Percentiles rank a stretch among this genome's conserved stretches.
Evolutionary conservation across 2,888 invertebrate species (phyloP).

Genomic region (Parelbella ahira): DNA sequence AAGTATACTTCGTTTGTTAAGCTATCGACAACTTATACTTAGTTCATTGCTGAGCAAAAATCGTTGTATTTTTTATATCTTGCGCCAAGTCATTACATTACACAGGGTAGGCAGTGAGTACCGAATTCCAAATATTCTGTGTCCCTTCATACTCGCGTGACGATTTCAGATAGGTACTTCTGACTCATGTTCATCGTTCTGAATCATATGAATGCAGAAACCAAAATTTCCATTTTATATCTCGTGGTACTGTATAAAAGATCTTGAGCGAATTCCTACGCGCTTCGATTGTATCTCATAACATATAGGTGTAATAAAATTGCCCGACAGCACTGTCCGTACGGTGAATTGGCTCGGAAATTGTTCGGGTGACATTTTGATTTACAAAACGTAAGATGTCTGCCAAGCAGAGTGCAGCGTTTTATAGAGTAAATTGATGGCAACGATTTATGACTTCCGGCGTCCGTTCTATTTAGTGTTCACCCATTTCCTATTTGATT

Average conservation of each 20-base stretch:
- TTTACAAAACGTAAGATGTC: conserved; percentile 34
- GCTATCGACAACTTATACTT: no score
- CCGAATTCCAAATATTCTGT: no score
- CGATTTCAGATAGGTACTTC: no score
- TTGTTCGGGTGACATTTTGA: conserved; percentile 36
- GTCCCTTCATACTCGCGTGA: no score
- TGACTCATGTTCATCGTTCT: no score
- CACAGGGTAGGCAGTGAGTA: no score
- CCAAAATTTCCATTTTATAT: conserved; percentile 17
- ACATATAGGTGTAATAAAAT: conserved; percentile 40
- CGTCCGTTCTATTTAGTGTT: conserved; percentile 26
- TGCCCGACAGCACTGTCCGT: conserved; percentile 35
- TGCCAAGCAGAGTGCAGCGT: conserved; percentile 28
- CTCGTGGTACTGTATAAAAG: conserved; percentile 11
- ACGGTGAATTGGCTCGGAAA: conserved; percentile 39
- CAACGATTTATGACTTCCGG: conserved; percentile 25
- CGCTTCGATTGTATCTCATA: conserved; percentile 22
- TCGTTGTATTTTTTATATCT: no score
- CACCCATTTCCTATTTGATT: conserved; percentile 25
- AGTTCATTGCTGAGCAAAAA: no score
- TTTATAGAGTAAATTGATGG: conserved; percentile 26
- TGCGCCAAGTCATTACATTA: no score
- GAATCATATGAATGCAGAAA: conserved; percentile 7
- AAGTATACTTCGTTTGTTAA: no score
- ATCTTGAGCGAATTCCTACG: conserved; percentile 7